Evolutionary conservation across 2,797 vertebrate species (phyloP).

Genomic region (Dendrocincla fuliginosa): DNA sequence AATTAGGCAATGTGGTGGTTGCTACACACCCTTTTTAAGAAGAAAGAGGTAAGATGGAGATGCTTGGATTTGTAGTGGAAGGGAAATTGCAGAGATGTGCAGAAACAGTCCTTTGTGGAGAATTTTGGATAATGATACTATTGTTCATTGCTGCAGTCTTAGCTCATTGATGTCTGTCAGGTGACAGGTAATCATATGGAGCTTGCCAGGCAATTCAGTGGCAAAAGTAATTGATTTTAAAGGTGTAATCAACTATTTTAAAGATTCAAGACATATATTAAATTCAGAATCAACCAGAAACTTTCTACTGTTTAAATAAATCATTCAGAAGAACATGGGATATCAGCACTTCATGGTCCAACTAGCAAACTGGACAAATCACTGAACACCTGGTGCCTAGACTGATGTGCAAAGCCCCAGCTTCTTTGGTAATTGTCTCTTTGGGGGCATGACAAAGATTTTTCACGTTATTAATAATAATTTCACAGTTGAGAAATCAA

Average conservation of each 20-base stretch:
- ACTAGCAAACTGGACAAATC: background rate
- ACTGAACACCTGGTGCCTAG: background rate
- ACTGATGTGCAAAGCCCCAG: background rate
- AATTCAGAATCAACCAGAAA: background rate
- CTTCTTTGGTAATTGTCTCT: background rate
- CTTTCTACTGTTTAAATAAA: background rate
- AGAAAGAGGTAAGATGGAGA: background rate
- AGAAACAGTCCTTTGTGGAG: background rate
- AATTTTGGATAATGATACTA: background rate
- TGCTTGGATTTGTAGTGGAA: background rate
- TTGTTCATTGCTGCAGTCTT: background rate
- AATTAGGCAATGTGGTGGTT: background rate
- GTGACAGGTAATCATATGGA: background rate
- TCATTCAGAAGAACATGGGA: background rate
- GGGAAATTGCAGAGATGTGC: background rate
- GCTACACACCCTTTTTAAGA: rapidly evolving
- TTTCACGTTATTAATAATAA: conserved; percentile 9
- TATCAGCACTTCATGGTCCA: background rate
- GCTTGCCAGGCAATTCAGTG: background rate
- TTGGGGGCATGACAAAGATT: background rate
- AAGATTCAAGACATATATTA: background rate
- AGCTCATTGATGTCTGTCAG: background rate
- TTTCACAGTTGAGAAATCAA: background rate
- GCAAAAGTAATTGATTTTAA: background rate
- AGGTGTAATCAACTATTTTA: background rate